phyloP scores from a whole-genome alignment of 2,888 invertebrate species.

The Hirtodrosophila confusa region DNA sequence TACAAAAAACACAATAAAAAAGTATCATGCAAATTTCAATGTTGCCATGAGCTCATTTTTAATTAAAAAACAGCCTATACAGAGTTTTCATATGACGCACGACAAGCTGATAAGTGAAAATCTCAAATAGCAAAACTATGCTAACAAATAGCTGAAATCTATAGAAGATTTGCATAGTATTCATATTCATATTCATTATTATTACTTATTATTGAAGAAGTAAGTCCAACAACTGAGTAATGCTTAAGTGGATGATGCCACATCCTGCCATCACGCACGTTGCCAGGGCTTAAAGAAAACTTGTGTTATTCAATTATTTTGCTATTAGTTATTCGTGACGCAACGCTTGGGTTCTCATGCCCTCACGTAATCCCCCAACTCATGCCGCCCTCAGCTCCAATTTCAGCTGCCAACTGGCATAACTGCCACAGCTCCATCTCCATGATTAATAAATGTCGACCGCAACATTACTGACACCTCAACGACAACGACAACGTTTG shows the following conservation, averaged over 20 bases:
- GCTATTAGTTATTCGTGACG: constrained; percentile 70
- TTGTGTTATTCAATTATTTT: constrained; percentile 73
- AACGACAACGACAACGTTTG: constrained; percentile 29
- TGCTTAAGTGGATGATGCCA: constrained; percentile 8
- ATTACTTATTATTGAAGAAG: constrained; percentile 6
- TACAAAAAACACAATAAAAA: no score
- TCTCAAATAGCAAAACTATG: constrained; percentile 10
- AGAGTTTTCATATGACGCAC: constrained; percentile 47
- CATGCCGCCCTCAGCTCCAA: constrained; percentile 16
- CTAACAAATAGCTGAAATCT: constrained; percentile 4
- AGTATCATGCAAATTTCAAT: no score
- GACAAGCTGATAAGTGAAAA: constrained; percentile 45
- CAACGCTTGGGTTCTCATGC: constrained; percentile 52
- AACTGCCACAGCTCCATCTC: constrained; percentile 19
- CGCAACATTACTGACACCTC: constrained; percentile 76
- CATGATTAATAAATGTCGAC: constrained; percentile 77
- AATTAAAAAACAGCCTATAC: constrained; percentile 67
- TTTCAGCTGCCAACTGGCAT: constrained; percentile 34
- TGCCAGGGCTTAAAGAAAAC: constrained; percentile 32
- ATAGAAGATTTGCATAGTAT: constrained; percentile 12
- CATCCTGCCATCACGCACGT: constrained; percentile 22
- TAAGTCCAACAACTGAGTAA: constrained; percentile 1
- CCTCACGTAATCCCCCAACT: constrained; percentile 43
- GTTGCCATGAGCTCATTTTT: constrained; percentile 69
- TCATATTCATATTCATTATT: not conserved